A percentile compares a stretch with the other conserved stretches of the same genome.
These are phyloP conservation scores for Epinephelus coioides DNA, from an alignment of 2,797 vertebrate species.

Conservation along the genomic window DNA sequence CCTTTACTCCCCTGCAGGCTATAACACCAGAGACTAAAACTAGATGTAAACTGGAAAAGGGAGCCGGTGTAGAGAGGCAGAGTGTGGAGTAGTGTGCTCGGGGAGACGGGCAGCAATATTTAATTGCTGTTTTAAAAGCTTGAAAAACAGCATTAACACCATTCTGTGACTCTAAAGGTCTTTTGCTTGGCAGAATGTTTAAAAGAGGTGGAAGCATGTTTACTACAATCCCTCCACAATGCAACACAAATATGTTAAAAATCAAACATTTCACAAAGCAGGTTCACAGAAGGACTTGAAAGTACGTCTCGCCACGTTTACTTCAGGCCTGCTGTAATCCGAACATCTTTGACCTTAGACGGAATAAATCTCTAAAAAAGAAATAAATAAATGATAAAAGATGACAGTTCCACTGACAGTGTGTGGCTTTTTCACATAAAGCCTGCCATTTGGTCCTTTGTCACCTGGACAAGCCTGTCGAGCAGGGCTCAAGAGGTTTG, in stretches of 20 bases:
- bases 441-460: conserved; percentile 49
- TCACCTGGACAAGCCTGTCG: conserved; percentile 41
- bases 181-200: not conserved
- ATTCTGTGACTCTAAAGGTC: conserved; percentile 1
- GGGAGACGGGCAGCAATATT: not conserved
- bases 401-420: conserved; percentile 39
- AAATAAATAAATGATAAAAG: conserved; percentile 33
- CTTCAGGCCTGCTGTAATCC: conserved; percentile 6
- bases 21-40: not conserved
- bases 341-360: conserved; percentile 1
- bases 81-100: not conserved
- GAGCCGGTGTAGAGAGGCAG: not conserved
- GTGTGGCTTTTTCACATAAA: conserved; percentile 29
- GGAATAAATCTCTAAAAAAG: conserved; percentile 29
- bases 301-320: not conserved
- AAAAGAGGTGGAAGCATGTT: conserved; percentile 12
- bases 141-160: conserved; percentile 18
- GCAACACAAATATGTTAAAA: not conserved
- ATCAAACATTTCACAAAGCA: not conserved
- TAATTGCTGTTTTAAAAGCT: conserved; percentile 33
- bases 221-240: not conserved
- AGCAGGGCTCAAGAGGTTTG: conserved; percentile 50
- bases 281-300: not conserved
- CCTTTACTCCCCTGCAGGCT: not conserved
- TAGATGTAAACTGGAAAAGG: not conserved